Percentiles rank a stretch among this genome's conserved stretches.
Evolutionary conservation across 2,888 invertebrate species (phyloP).

Genomic region (Hydroisotoma schaefferi): DNA sequence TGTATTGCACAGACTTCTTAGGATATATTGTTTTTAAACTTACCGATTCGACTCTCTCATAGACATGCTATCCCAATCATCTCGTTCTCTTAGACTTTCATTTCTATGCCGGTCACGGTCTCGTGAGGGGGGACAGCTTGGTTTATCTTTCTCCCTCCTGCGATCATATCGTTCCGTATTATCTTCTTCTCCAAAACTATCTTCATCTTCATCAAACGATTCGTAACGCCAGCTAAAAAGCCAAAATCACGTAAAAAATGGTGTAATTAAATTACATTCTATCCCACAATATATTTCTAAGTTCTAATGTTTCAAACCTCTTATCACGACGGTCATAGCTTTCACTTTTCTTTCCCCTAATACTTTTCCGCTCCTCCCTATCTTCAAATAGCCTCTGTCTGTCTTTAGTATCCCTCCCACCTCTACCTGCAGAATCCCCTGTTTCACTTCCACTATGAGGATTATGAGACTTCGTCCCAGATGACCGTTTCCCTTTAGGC

Average conservation of each 20-base stretch:
- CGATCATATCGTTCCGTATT: background rate
- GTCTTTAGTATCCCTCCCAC: slow-evolving; percentile 27
- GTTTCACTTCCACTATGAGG: slow-evolving; percentile 12
- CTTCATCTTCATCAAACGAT: background rate
- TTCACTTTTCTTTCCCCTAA: slow-evolving; percentile 9
- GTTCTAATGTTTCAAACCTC: background rate
- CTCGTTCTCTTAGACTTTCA: slow-evolving; percentile 38
- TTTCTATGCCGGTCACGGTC: slow-evolving; percentile 50
- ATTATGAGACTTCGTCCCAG: background rate
- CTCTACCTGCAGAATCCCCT: slow-evolving; percentile 16
- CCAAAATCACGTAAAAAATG: too few relatives aligned
- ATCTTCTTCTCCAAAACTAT: background rate
- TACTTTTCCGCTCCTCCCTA: background rate
- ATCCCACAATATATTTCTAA: background rate
- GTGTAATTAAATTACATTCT: too few relatives aligned
- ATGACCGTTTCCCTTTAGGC: background rate
- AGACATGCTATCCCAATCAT: slow-evolving; percentile 50
- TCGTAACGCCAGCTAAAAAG: too few relatives aligned
- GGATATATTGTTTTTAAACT: background rate
- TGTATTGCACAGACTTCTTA: too few relatives aligned
- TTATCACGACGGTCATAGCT: background rate
- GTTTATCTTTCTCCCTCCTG: background rate
- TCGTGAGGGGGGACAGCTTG: background rate
- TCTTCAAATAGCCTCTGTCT: slow-evolving; percentile 1
- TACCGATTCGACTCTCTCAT: background rate